A percentile compares a stretch with the other conserved stretches of the same genome.
Conservation (phyloP, 2,113 vertebrate genomes). For the Strigops habroptila region DNA sequence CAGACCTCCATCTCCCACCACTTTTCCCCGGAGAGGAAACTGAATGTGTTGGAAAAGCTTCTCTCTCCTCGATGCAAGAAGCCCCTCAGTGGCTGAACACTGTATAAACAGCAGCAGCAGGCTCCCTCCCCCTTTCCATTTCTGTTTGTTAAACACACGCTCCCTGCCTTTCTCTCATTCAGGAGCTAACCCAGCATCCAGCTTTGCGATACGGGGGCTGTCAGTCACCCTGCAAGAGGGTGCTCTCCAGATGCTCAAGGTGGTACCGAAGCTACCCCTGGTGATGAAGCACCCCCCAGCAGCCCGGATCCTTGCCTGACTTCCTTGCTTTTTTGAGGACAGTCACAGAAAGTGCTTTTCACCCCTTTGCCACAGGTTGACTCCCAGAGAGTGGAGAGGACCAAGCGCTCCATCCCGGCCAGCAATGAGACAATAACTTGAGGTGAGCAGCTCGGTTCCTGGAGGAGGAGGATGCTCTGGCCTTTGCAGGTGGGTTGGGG, state of each 20-base stretch:
- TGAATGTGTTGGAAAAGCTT: conserved; percentile 38
- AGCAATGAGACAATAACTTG: conserved; percentile 37
- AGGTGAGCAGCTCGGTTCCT: neutral
- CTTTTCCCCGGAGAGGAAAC: neutral
- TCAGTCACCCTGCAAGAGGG: neutral
- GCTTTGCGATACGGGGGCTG: conserved; percentile 25
- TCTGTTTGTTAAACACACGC: conserved; percentile 65
- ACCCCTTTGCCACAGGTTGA: conserved; percentile 39
- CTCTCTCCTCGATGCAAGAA: conserved; percentile 57
- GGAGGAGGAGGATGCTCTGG: neutral
- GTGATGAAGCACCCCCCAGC: neutral
- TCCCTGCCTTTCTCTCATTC: conserved; percentile 58
- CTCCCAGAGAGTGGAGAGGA: conserved; percentile 6
- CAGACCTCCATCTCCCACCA: neutral
- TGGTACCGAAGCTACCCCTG: neutral
- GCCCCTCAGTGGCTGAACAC: conserved; percentile 67
- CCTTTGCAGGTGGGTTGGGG: conserved; percentile 1
- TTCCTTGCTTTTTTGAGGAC: neutral
- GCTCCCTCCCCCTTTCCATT: conserved; percentile 65
- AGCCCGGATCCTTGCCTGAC: neutral
- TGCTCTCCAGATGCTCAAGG: neutral
- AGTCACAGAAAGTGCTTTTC: conserved; percentile 55
- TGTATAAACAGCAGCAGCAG: conserved; percentile 66
- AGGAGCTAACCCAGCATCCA: conserved; percentile 61
- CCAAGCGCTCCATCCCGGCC: neutral